Evolutionary conservation across 2,113 vertebrate genomes (phyloP).

Genomic region (Psettodes erumei): DNA sequence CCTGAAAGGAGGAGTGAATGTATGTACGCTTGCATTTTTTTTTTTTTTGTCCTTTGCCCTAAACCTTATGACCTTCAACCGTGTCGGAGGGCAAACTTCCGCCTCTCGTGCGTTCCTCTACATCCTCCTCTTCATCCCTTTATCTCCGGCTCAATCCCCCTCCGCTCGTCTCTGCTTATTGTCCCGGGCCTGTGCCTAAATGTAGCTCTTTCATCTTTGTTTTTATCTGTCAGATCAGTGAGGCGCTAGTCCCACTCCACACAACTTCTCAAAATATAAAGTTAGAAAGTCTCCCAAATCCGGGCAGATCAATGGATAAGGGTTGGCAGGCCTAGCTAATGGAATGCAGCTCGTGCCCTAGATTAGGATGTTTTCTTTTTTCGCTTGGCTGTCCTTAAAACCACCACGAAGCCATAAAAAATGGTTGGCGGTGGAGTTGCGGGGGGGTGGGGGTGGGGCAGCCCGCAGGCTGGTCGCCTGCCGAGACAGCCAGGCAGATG

Average conservation of each 20-base stretch:
- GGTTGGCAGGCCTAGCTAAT: constrained; percentile 80
- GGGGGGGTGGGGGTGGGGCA: neutral
- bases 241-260: constrained; percentile 67
- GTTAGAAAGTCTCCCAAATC: constrained; percentile 79
- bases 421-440: constrained; percentile 12
- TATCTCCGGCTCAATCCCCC: constrained; percentile 62
- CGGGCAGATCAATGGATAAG: constrained; percentile 79
- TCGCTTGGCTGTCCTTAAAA: constrained; percentile 60
- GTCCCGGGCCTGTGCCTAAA: constrained; percentile 74
- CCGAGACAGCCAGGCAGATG: constrained; percentile 38
- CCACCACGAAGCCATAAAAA: constrained; percentile 49
- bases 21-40: neutral
- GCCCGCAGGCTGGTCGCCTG: constrained; percentile 15
- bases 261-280: constrained; percentile 78
- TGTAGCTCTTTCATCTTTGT: constrained; percentile 77
- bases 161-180: constrained; percentile 59
- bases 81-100: constrained; percentile 39
- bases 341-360: constrained; percentile 80
- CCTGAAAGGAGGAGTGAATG: neutral
- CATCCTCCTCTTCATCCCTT: constrained; percentile 67
- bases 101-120: constrained; percentile 36
- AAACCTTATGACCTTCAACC: constrained; percentile 48
- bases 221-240: constrained; percentile 80
- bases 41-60: neutral
- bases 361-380: constrained; percentile 76